Conservation (phyloP, 2,113 vertebrate species). For the Xenopus laevis region DNA sequence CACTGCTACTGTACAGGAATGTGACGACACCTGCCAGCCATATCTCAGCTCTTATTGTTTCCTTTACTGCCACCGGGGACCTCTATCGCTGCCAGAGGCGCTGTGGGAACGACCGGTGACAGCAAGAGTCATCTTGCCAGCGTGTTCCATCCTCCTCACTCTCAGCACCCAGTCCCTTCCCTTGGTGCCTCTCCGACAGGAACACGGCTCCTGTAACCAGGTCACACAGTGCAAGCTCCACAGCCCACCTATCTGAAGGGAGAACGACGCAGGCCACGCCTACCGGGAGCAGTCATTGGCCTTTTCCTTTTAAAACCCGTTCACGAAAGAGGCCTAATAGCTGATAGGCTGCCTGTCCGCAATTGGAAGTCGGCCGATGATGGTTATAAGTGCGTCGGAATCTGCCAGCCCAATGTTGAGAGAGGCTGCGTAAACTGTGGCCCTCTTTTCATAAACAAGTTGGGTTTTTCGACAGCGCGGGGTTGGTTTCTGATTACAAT, state of each 20-base stretch:
- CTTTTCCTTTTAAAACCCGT: conserved; percentile 21
- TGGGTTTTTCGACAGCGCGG: fast-evolving
- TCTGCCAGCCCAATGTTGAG: conserved; percentile 50
- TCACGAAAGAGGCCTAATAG: conserved; percentile 14
- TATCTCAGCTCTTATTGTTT: not conserved
- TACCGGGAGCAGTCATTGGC: not conserved
- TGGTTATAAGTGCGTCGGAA: not conserved
- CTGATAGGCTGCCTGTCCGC: conserved; percentile 9
- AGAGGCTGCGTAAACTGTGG: conserved; percentile 43
- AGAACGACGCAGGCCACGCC: not conserved
- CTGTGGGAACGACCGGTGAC: conserved; percentile 67
- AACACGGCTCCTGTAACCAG: conserved; percentile 21
- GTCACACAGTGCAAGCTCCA: conserved; percentile 13
- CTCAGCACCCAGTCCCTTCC: conserved; percentile 61
- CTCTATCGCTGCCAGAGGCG: conserved; percentile 62
- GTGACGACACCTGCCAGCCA: not conserved
- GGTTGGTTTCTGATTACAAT: too few relatives aligned
- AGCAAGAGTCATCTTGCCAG: conserved; percentile 65
- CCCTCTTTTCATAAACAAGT: fast-evolving
- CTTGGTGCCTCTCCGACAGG: not conserved
- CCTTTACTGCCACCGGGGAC: conserved; percentile 64
- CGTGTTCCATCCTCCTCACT: conserved; percentile 64
- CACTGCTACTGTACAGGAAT: too few relatives aligned
- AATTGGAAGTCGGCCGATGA: conserved; percentile 22
- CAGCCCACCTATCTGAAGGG: conserved; percentile 32